Base-by-base conservation (phyloP, 2,797 vertebrate genomes). In the Yasuhikotakia modesta region DNA sequence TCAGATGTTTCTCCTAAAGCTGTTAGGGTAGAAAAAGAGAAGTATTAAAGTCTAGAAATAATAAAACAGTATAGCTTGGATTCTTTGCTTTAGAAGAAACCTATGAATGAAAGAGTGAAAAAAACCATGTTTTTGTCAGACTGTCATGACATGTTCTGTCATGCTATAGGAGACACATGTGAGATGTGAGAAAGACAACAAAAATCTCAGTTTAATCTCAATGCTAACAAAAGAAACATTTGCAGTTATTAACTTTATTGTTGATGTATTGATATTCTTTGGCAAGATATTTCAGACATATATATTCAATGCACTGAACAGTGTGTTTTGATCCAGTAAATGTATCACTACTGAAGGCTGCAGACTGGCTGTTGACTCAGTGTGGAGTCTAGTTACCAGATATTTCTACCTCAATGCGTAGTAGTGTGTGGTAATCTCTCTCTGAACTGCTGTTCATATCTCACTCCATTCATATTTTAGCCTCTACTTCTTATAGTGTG, bases 401-500 rank as follows among this genome's bases (percentile, higher is more conserved):
- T 46, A 60, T 69, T 69, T 69, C 55, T 19, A 19, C 12, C 14
- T 10, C 14, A 3, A 58, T 69, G 53, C 5, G 1, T 14, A 14
- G 21, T 22, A 2, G 2, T 27, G 73, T 35, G 43, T 16, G 19
- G 10, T 69, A 68, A 68, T 68, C 65, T 76, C 65, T 76, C n/a
- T 68, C 74, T 58, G 52, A 68, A 67, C 52, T 76, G 17, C 52
- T 60, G 53, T 68, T 76, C 65, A 50, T 48, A 60, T 76, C 32
- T 76, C 35, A 5, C 64, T 76, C 68, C 74, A 58, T 76, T 76
- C 65, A 76, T 76, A 76, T 68, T 76, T 76, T 16, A 76, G 52
- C 24, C 35, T 22, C 5, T 68, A 30, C 24, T 48, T 68, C 53
- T 60, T 76, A 76, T 5, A 76, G 43, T 48, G 13, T 74, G 50